A percentile compares a stretch with the other conserved stretches of the same genome.
These are phyloP conservation scores for Cecidostiba fungosa DNA, from an alignment of 2,888 invertebrate species.

Conservation along the genomic window DNA sequence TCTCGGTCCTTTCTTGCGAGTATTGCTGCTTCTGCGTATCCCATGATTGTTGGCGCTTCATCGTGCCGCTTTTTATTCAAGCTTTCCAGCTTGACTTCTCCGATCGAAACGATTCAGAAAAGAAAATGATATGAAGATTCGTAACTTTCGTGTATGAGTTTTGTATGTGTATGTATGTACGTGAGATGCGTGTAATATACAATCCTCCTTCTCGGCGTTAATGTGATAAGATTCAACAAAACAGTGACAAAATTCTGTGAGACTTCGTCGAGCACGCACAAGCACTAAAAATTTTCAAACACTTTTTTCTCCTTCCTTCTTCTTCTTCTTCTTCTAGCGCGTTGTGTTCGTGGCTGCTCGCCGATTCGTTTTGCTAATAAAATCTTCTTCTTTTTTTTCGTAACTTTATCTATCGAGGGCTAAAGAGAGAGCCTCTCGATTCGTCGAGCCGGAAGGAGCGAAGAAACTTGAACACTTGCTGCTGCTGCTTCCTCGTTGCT, in stretches of 20 bases:
- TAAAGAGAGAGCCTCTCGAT: not conserved
- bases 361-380: slow-evolving; percentile 26
- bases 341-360: slow-evolving; percentile 49
- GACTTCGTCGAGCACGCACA: slow-evolving; percentile 54
- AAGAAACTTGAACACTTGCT: slow-evolving; percentile 28
- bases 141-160: not conserved
- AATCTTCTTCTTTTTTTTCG: slow-evolving; percentile 14
- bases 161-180: not conserved
- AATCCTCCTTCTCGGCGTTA: slow-evolving; percentile 38
- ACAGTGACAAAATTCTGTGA: slow-evolving; percentile 10
- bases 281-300: slow-evolving; percentile 64
- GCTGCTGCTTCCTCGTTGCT: slow-evolving; percentile 21
- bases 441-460: slow-evolving; percentile 43
- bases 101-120: slow-evolving; percentile 20
- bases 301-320: slow-evolving; percentile 60
- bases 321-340: slow-evolving; percentile 56
- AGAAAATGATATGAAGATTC: not conserved
- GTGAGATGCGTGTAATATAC: not conserved
- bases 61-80: slow-evolving; percentile 78
- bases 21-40: slow-evolving; percentile 81
- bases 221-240: slow-evolving; percentile 14
- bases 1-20: slow-evolving; percentile 87
- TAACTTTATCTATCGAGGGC: slow-evolving; percentile 62
- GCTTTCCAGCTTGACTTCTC: slow-evolving; percentile 50
- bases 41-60: slow-evolving; percentile 89